Evolutionary conservation across 2,113 vertebrate species (phyloP).

Genomic region (Alaudala cheleensis): DNA sequence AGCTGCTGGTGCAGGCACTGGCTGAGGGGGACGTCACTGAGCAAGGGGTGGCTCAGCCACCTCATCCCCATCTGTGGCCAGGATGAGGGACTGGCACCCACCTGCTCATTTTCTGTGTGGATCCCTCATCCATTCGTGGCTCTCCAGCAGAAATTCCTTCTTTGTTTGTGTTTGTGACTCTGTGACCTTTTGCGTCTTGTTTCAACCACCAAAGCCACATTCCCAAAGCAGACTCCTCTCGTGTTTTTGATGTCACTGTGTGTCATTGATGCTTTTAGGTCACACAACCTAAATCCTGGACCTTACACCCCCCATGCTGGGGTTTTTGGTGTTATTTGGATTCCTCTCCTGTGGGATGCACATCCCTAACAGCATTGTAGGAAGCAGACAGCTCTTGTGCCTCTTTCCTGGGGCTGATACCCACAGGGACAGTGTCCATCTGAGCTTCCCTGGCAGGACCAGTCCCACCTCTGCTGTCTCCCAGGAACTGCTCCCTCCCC

Average conservation of each 20-base stretch:
- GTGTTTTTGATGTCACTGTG: neutral
- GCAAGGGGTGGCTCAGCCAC: neutral
- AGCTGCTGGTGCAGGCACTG: neutral
- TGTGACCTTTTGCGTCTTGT: neutral
- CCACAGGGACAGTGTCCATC: neutral
- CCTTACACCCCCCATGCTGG: slow-evolving; percentile 70
- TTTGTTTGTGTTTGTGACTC: neutral
- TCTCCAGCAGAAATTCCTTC: neutral
- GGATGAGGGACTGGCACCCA: neutral
- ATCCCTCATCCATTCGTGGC: neutral
- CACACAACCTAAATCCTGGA: slow-evolving; percentile 43
- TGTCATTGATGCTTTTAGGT: slow-evolving; percentile 34
- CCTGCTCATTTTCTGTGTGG: neutral
- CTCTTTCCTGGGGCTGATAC: neutral
- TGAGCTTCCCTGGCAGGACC: no score
- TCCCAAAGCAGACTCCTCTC: neutral
- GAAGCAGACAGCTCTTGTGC: neutral
- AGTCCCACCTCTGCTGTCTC: rapidly evolving
- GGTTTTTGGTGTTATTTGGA: slow-evolving; percentile 37
- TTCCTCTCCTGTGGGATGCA: slow-evolving; percentile 56
- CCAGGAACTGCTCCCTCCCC: neutral
- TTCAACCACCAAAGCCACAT: neutral
- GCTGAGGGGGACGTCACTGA: neutral
- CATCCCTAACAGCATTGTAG: neutral
- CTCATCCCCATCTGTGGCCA: neutral